Evolutionary conservation across 2,113 vertebrate genomes (phyloP).

Genomic region (Neogale vison): DNA sequence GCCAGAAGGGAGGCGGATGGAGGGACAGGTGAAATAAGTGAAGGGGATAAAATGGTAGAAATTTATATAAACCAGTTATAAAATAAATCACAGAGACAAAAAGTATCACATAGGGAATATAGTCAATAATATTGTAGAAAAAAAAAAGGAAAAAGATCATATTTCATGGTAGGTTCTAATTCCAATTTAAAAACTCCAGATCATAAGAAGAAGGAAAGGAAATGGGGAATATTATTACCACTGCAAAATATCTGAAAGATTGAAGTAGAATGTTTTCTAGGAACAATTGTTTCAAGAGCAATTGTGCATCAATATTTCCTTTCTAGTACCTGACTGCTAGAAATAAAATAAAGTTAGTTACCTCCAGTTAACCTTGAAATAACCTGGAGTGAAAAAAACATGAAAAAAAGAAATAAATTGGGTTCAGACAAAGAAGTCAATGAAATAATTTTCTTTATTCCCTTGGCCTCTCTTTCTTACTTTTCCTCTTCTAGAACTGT

Average conservation of each 20-base stretch:
- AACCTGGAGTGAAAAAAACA: background rate
- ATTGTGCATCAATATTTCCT: background rate
- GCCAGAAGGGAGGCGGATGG: background rate
- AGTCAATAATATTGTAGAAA: background rate
- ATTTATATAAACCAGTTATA: background rate
- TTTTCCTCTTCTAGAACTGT: background rate
- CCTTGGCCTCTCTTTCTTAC: background rate
- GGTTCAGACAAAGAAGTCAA: background rate
- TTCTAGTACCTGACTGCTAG: background rate
- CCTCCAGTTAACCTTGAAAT: constrained; percentile 1
- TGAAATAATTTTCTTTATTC: background rate
- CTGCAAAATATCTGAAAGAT: background rate
- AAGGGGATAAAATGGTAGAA: background rate
- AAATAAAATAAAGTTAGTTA: background rate
- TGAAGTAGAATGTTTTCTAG: background rate
- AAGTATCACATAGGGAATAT: background rate
- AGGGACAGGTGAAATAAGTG: background rate
- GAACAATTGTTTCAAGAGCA: background rate
- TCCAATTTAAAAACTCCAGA: background rate
- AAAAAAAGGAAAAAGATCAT: background rate
- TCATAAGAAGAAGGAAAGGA: background rate
- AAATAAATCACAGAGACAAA: background rate
- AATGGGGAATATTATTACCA: background rate
- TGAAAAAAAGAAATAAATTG: background rate
- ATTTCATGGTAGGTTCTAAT: background rate